Evolutionary conservation across 37 sponge, comb jelly and placozoan genomes (phyloP), one percentile per base, ranked within the genome.

Genomic region (Eunapius fragilis): DNA sequence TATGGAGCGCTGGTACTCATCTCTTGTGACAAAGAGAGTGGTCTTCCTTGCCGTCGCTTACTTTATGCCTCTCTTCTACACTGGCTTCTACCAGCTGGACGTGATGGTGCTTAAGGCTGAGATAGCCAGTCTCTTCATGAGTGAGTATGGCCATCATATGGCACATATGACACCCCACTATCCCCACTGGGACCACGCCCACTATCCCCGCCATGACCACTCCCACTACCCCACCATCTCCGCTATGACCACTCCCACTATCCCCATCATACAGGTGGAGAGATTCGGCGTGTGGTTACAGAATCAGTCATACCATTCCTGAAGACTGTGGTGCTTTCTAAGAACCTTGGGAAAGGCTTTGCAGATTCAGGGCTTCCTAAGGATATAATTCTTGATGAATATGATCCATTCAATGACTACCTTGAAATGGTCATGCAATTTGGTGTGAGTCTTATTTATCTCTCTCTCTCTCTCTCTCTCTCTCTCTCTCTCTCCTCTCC

Each of bases 341-440:
- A 80, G 68, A 26, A 32, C n/a, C 26, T 67, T 19, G 28, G 30
- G 27, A 27, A 67, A 26, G 67, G 67, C 13, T 50, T 30, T 27
- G 67, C 68, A 67, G 69, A 12, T 13, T 58, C 58, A 58, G 58
- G 58, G 22, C 14, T 58, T 12, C 58, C 58, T 17, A 58, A 74
- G 22, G 90, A 89, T 38, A 33, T 31, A 30, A 72, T 75, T 30
- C 85, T 89, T 2, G 69, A 85, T 26, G 86, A 89, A 47, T 95
- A 95, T 82, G 96, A 95, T 31, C 86, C 84, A 67, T 95, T 95
- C 87, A 93, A 91, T 88, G 96, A 95, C 87, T 95, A 95, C 73
- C 81, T 95, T 70, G 96, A 95, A 68, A 95, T 95, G 96, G 92
- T 95, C 38, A 76, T 95, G 12, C 96, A 95, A 75, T 89, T 95